Percentiles rank a stretch among this genome's conserved stretches.
Conservation (phyloP, 2,113 vertebrate species). For the Neodon shergylaensis region DNA sequence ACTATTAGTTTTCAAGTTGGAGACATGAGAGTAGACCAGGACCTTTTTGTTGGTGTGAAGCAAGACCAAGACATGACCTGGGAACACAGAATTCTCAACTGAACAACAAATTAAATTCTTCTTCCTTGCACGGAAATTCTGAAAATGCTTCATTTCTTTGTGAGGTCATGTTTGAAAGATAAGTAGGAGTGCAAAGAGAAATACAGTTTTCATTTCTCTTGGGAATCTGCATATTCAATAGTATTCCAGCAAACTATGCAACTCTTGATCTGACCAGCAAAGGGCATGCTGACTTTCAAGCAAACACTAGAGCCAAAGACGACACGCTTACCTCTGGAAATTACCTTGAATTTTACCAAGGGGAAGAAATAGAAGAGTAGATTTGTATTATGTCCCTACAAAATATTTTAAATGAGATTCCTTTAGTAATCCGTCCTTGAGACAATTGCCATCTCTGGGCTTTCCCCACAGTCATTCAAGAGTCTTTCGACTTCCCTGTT, state of each 20-base stretch:
- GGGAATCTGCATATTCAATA: neutral
- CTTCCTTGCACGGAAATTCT: conserved; percentile 30
- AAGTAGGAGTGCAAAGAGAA: neutral
- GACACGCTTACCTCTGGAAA: neutral
- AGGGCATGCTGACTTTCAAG: neutral
- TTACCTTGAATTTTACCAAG: neutral
- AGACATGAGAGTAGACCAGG: neutral
- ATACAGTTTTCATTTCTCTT: conserved; percentile 47
- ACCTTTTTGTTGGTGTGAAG: neutral
- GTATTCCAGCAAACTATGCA: neutral
- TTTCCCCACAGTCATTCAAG: neutral
- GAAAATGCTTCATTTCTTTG: conserved; percentile 43
- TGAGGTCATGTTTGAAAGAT: conserved; percentile 46
- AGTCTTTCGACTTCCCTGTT: neutral
- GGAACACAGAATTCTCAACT: conserved; percentile 1
- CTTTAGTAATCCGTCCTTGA: neutral
- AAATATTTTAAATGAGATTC: neutral
- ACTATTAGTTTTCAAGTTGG: neutral
- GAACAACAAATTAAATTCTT: conserved; percentile 41
- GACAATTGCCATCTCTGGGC: neutral
- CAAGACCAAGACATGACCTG: conserved; percentile 27
- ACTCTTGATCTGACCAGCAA: conserved; percentile 33
- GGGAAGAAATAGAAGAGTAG: neutral
- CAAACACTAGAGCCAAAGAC: conserved; percentile 25
- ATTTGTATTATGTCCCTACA: neutral